Conservation (phyloP, 2,888 invertebrate genomes). For the Trisateles emortualis region DNA sequence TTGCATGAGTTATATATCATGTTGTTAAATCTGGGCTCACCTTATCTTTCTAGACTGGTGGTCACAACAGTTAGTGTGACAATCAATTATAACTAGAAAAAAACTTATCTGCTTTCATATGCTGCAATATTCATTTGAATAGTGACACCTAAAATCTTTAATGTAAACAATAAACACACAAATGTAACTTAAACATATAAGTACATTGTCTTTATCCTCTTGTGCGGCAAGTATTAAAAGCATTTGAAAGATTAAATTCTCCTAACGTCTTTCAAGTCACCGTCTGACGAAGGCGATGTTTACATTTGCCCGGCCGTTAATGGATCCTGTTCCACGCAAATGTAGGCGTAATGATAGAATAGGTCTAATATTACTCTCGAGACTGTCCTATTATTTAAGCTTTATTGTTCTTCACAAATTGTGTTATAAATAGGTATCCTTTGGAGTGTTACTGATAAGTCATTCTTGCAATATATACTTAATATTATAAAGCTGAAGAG, state of each 20-base stretch:
- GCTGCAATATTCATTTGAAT: too few species aligned
- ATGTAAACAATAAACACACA: conserved; percentile 6
- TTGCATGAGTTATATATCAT: too few species aligned
- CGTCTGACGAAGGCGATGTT: conserved; percentile 65
- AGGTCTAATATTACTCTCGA: conserved; percentile 47
- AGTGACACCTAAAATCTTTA: too few species aligned
- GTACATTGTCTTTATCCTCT: conserved; percentile 55
- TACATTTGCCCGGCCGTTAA: conserved; percentile 66
- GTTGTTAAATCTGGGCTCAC: too few species aligned
- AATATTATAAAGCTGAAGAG: too few species aligned
- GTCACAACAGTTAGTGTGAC: too few species aligned
- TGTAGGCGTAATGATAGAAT: conserved; percentile 56
- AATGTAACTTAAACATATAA: conserved; percentile 9
- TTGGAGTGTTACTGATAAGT: conserved; percentile 1
- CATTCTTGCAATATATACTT: neutral
- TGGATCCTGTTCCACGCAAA: conserved; percentile 68
- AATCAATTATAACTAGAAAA: too few species aligned
- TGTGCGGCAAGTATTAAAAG: conserved; percentile 57
- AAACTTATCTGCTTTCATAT: too few species aligned
- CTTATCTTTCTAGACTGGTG: too few species aligned
- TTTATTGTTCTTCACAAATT: too few species aligned
- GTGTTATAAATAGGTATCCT: neutral
- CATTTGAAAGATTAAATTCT: conserved; percentile 56
- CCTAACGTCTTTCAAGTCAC: conserved; percentile 72
- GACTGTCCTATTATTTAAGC: conserved; percentile 35